phyloP scores from a whole-genome alignment of 2,888 invertebrate species.

The Drosophila flavopinicola region DNA sequence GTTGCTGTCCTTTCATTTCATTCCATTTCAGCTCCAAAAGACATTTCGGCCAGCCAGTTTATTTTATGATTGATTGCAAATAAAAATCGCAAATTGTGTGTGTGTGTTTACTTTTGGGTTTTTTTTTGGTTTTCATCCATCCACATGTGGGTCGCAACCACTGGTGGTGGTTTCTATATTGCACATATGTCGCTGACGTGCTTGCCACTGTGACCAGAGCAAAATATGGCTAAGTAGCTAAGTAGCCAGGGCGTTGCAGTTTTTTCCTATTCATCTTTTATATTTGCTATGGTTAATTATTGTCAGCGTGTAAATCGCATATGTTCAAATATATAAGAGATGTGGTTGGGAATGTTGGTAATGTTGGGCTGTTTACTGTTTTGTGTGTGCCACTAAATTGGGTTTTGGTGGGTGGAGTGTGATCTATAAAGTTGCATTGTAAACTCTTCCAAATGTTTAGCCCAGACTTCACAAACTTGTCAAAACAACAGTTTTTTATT shows the following conservation, averaged over 20 bases:
- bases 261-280: conserved; percentile 27
- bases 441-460: neutral
- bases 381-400: conserved; percentile 2
- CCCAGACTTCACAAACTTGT: neutral
- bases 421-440: neutral
- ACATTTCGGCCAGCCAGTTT: conserved; percentile 59
- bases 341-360: conserved; percentile 18
- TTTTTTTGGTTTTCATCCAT: conserved; percentile 52
- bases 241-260: conserved; percentile 45
- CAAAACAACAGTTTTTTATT: neutral
- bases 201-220: conserved; percentile 49
- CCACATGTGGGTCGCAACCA: conserved; percentile 33
- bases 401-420: conserved; percentile 5
- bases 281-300: conserved; percentile 66
- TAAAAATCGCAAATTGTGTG: conserved; percentile 77
- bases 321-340: conserved; percentile 66
- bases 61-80: conserved; percentile 80
- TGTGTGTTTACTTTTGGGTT: conserved; percentile 72
- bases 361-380: conserved; percentile 8
- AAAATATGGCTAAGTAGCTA: conserved; percentile 26
- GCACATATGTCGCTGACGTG: conserved; percentile 73
- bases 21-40: conserved; percentile 27
- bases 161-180: conserved; percentile 56
- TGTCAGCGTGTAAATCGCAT: conserved; percentile 64
- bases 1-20: neutral